Base-by-base conservation (phyloP, 2,113 vertebrate genomes). In the Sapayoa aenigma region DNA sequence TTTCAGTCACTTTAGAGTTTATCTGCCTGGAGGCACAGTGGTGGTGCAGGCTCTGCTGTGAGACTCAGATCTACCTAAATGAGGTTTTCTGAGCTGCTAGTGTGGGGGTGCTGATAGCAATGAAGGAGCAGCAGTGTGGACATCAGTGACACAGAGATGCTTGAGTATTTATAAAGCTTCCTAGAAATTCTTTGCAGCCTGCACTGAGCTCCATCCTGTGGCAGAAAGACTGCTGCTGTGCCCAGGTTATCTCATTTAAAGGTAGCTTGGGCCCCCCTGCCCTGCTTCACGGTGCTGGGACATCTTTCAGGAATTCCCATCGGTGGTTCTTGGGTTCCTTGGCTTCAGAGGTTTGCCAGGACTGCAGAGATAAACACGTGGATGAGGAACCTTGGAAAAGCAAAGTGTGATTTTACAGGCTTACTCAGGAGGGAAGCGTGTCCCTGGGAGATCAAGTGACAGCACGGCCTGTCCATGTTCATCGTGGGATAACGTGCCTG, bases 171-270 rank as follows among this genome's bases (percentile, higher is more conserved):
- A 84, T 89, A 55, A 52, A 65, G 60, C 80, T 89, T 78, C 89
- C 84, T 47, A n/a, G 86, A 42, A 93, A 52, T n/a, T 89, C 69
- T 93, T 74, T 95, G 91, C 90, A 92, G 94, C 83, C 96, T 89
- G 83, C 93, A 35, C 96, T 92, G 94, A 97, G 94, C 94, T 96
- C 93, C 94, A 95, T 96, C 84, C 95, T 96, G 96, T 95, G 91
- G 94, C 93, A 94, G 93, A 89, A 92, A 87, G 56, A 16, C 80
- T 94, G 86, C 93, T 90, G 59, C 56, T 68, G 33, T 91, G 41
- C 52, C 86, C 60, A 5, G 0, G 12, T 27, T 68, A 15, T 60
- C 74, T 90, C n/a, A 0, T 33, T 65, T 39, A 42, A 5, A 60
- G 87, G 56, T 16, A 20, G 14, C 39, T 30, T 18, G 67, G 75